Conservation (phyloP, 2,888 invertebrate species). For the Lathronympha strigana region DNA sequence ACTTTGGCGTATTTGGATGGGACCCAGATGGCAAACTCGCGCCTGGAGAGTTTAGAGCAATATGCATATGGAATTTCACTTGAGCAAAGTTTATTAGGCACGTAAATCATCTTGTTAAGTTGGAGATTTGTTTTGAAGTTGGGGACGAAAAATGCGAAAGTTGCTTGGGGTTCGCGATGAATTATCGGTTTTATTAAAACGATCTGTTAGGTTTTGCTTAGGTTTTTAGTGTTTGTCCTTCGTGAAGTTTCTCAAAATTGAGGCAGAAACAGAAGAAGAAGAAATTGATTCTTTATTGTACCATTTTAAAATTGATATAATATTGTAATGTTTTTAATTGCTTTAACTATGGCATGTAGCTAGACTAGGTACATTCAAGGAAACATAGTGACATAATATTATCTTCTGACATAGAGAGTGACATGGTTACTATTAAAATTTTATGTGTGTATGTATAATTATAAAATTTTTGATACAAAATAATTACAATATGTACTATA, state of each 20-base stretch:
- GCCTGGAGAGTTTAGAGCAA: conserved; percentile 32
- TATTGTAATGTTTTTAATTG: no score
- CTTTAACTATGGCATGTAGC: no score
- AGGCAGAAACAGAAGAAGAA: no score
- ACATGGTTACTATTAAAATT: no score
- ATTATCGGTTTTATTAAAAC: conserved; percentile 7
- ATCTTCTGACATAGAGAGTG: no score
- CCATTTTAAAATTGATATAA: no score
- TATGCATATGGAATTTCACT: conserved; percentile 42
- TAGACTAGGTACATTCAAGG: no score
- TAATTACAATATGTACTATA: no score
- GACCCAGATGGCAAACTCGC: conserved; percentile 30
- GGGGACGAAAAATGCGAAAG: conserved; percentile 20
- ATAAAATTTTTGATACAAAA: no score
- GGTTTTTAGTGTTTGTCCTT: neutral
- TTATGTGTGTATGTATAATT: no score
- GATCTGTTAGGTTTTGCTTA: neutral
- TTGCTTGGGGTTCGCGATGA: neutral
- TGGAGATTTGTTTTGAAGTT: conserved; percentile 29
- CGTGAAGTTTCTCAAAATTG: neutral
- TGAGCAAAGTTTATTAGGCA: conserved; percentile 38
- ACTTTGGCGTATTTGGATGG: conserved; percentile 32
- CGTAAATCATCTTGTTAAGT: conserved; percentile 37
- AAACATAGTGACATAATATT: no score
- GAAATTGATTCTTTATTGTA: no score